A percentile compares a stretch with the other conserved stretches of the same genome.
Evolutionary conservation across 2,113 vertebrate genomes (phyloP).

Genomic region (Hypanus sabinus): DNA sequence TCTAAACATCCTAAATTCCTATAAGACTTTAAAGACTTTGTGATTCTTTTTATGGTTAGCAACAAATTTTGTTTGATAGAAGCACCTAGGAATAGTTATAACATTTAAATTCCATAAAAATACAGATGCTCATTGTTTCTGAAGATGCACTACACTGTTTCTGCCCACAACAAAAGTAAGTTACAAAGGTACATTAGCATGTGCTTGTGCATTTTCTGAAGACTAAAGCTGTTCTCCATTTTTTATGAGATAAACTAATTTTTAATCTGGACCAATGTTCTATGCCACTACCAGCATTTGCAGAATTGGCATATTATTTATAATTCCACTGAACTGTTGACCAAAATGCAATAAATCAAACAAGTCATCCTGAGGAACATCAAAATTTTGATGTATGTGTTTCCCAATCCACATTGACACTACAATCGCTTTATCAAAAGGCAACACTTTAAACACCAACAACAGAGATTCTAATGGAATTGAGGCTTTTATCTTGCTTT

Average conservation of each 20-base stretch:
- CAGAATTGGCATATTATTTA: not conserved
- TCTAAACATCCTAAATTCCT: too few relatives aligned
- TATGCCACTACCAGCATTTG: not conserved
- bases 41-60: too few relatives aligned
- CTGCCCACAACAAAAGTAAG: too few relatives aligned
- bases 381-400: not conserved
- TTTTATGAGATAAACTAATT: not conserved
- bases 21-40: too few relatives aligned
- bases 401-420: not conserved
- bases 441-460: slow-evolving; percentile 4
- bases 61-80: too few relatives aligned
- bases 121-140: too few relatives aligned
- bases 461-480: slow-evolving; percentile 25
- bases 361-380: not conserved
- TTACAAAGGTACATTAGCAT: too few relatives aligned
- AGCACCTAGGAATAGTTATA: too few relatives aligned
- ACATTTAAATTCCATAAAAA: too few relatives aligned
- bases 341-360: not conserved
- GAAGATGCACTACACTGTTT: too few relatives aligned
- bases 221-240: not conserved
- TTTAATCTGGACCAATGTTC: not conserved
- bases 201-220: not conserved
- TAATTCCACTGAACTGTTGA: not conserved
- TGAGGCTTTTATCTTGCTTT: slow-evolving; percentile 18
- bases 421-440: slow-evolving; percentile 13